Percentiles rank a stretch among this genome's conserved stretches.
These are phyloP conservation scores for Xiphorhynchus elegans DNA, from an alignment of 2,113 vertebrate species.

Conservation along the genomic window DNA sequence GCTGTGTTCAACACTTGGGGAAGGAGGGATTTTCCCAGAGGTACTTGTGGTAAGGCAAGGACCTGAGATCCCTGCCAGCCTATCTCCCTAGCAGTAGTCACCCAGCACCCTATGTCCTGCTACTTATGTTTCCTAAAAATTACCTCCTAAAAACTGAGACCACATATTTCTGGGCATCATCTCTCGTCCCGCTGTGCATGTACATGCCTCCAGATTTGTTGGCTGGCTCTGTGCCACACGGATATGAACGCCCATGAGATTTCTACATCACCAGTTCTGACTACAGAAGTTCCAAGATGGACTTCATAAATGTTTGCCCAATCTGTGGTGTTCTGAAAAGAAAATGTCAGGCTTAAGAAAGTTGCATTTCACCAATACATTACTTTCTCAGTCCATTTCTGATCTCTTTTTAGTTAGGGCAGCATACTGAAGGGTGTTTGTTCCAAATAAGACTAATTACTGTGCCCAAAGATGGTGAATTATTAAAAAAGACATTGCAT, in stretches of 20 bases:
- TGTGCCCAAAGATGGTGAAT: neutral
- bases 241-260: fast-evolving
- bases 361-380: neutral
- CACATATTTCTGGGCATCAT: neutral
- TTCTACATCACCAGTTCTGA: neutral
- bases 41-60: neutral
- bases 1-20: neutral
- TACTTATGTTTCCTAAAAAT: neutral
- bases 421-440: neutral
- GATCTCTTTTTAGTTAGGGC: neutral
- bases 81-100: neutral
- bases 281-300: neutral
- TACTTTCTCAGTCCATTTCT: neutral
- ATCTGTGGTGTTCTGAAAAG: neutral
- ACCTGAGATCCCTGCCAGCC: neutral
- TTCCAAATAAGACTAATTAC: constrained; percentile 6
- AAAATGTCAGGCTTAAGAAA: neutral
- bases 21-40: neutral
- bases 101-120: neutral
- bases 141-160: neutral
- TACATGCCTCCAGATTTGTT: neutral
- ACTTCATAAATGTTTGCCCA: neutral
- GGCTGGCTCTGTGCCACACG: fast-evolving
- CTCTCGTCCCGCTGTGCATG: neutral
- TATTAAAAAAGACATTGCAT: neutral